A percentile compares a stretch with the other conserved stretches of the same genome.
Conservation (phyloP, 2,888 invertebrate genomes). For the Plebejus argus region DNA sequence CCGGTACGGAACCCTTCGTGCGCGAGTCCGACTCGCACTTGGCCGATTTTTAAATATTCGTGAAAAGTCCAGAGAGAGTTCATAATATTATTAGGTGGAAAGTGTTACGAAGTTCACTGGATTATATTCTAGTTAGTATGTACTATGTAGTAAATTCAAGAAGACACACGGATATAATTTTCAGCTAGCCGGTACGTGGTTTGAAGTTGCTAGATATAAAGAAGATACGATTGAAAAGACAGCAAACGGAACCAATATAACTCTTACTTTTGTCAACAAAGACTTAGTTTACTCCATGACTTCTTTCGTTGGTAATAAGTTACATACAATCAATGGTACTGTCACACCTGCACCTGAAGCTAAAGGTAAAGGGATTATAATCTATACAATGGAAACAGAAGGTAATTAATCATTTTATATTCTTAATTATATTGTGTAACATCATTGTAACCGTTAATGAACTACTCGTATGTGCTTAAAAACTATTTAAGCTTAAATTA, state of each 20-base stretch:
- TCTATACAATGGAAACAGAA: conserved; percentile 12
- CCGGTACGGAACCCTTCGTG: too few relatives aligned
- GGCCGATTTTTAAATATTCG: too few relatives aligned
- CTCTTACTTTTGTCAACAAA: background rate
- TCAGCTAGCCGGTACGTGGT: background rate
- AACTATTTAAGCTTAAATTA: too few relatives aligned
- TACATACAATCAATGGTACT: background rate
- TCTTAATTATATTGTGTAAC: background rate
- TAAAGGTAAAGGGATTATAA: background rate
- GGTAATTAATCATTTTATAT: background rate
- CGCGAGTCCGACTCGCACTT: too few relatives aligned
- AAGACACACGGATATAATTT: conserved; percentile 26
- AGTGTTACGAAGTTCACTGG: too few relatives aligned
- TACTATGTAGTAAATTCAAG: too few relatives aligned
- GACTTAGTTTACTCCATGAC: background rate
- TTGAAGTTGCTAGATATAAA: conserved; percentile 9
- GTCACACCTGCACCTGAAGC: background rate
- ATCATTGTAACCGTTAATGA: too few relatives aligned
- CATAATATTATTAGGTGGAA: too few relatives aligned
- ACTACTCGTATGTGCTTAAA: too few relatives aligned
- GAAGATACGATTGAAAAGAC: background rate
- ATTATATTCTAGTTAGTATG: too few relatives aligned
- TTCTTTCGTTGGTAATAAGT: conserved; percentile 3
- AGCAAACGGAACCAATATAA: background rate
- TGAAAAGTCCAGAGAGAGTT: too few relatives aligned